phyloP scores from a whole-genome alignment of 53 echinoderm and acorn worm species.

The Luidia sarsii region DNA sequence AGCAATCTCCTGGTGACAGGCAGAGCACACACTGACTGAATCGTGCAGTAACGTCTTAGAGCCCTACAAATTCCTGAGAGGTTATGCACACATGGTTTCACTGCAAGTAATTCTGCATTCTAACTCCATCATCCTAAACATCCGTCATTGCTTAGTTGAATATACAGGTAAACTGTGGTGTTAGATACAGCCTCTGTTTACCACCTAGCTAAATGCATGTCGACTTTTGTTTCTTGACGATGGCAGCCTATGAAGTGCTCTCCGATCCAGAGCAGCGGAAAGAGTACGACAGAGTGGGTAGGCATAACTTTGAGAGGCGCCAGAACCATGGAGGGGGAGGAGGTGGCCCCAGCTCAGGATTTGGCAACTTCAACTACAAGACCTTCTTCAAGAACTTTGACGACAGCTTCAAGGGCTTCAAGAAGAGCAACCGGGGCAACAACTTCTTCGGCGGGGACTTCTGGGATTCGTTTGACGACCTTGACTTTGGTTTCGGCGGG shows the following conservation, averaged over 20 bases:
- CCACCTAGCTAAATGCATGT: not conserved
- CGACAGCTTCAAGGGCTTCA: constrained; percentile 60
- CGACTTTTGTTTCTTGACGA: not conserved
- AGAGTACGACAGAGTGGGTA: constrained; percentile 82
- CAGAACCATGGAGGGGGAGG: constrained; percentile 43
- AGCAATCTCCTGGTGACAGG: too few species aligned
- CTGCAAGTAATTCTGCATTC: too few species aligned
- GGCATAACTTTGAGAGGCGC: constrained; percentile 54
- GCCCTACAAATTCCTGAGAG: too few species aligned
- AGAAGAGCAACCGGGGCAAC: constrained; percentile 17
- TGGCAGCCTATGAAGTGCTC: constrained; percentile 90
- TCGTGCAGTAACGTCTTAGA: too few species aligned
- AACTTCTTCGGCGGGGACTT: constrained; percentile 65
- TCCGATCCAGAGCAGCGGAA: constrained; percentile 81
- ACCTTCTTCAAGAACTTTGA: constrained; percentile 94
- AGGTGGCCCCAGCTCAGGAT: constrained; percentile 23
- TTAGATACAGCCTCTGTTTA: too few species aligned
- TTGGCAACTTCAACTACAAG: constrained; percentile 61
- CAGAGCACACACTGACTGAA: too few species aligned
- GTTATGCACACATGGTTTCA: too few species aligned
- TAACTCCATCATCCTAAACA: too few species aligned
- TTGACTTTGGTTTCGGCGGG: constrained; percentile 62
- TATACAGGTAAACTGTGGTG: too few species aligned
- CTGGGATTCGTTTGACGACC: constrained; percentile 78
- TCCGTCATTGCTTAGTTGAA: too few species aligned